A percentile compares a stretch with the other conserved stretches of the same genome.
Evolutionary conservation across 2,888 invertebrate species (phyloP).

Genomic region (Troides aeacus): DNA sequence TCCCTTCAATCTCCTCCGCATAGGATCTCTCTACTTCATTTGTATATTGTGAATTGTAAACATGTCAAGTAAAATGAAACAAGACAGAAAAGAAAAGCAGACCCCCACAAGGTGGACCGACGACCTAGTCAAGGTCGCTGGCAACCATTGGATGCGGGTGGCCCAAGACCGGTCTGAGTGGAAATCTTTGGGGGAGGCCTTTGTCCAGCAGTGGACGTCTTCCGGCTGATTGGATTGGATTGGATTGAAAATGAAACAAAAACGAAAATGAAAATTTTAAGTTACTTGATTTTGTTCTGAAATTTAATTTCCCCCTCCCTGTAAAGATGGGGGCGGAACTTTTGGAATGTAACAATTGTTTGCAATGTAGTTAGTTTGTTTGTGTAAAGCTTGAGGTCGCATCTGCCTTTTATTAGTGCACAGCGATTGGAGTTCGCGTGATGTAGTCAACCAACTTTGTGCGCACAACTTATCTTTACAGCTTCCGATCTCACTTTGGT

Average conservation of each 20-base stretch:
- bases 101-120: too few species aligned
- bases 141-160: too few species aligned
- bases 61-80: background rate
- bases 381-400: constrained; percentile 29
- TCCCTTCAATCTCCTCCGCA: too few species aligned
- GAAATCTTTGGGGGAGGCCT: too few species aligned
- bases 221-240: too few species aligned
- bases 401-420: constrained; percentile 30
- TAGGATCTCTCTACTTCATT: too few species aligned
- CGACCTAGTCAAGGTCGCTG: too few species aligned
- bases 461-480: constrained; percentile 28
- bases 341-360: constrained; percentile 31
- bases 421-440: constrained; percentile 28
- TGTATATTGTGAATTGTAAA: background rate
- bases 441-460: constrained; percentile 22
- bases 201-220: too few species aligned
- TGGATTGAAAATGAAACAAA: background rate
- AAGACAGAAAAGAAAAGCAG: too few species aligned
- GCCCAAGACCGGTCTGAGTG: too few species aligned
- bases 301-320: constrained; percentile 22
- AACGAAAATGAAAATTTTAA: constrained; percentile 5
- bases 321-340: constrained; percentile 24
- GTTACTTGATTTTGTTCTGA: constrained; percentile 14
- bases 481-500: constrained; percentile 24
- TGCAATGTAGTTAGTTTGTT: constrained; percentile 31